Evolutionary conservation across 2,113 vertebrate species (phyloP), one percentile per base, ranked within the genome.

Genomic region (Cranoglanis bouderius): DNA sequence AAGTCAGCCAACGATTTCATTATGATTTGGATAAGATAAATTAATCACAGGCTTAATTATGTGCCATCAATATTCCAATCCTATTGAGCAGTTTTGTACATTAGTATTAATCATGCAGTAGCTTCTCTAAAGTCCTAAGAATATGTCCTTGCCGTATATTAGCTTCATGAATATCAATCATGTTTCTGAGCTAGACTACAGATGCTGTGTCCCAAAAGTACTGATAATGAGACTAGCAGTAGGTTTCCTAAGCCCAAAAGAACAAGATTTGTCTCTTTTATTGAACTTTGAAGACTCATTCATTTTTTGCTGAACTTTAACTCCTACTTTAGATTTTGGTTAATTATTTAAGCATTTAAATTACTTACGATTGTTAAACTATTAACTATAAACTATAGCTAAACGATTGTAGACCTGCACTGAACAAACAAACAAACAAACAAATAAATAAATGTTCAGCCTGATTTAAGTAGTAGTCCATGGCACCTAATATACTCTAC

Each of bases 101-200:
- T 82, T 85, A 87, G 72, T 88, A 91, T 91, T 91, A 90, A 91
- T 91, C 72, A 91, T 83, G 57, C 82, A 82, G 81, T 82, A 77
- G 78, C 85, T 91, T 85, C 61, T 84, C 53, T 59, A 61, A 89
- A 87, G 85, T 84, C 80, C 80, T 89, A 75, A 80, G 87, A 84
- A 65, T 90, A 87, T 87, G 83, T 88, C 82, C 87, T 90, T 90
- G 92, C 85, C 72, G 65, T 63, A 86, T 80, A 82, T 84, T 90
- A 65, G 59, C 67, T 81, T 78, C 49, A 19, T 78, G 63, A 91
- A 86, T 86, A 90, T 91, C 53, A 89, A 88, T 91, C 87, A 85
- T 61, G 38, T 87, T 85, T 86, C 59, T 85, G 83, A 83, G 81
- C 61, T 51, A 43, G 43, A 81, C 35, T 16, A 46, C 83, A 78